Evolutionary conservation across 2,797 vertebrate genomes (phyloP).

Genomic region (Serranus cabrilla): DNA sequence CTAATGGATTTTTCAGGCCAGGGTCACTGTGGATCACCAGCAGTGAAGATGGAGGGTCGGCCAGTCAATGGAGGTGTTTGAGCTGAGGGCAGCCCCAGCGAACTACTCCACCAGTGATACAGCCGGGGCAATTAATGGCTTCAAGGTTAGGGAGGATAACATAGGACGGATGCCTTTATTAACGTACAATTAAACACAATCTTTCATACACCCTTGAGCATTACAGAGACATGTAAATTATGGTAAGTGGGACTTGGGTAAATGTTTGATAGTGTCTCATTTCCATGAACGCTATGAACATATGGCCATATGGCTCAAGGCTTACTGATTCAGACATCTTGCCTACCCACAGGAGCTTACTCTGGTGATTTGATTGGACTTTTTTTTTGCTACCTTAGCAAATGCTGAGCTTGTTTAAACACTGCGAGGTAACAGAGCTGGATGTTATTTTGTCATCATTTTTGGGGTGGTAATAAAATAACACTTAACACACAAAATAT

Average conservation of each 20-base stretch:
- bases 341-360: constrained; percentile 15
- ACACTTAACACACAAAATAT: not conserved
- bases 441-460: not conserved
- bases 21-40: constrained; percentile 65
- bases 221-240: constrained; percentile 43
- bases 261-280: constrained; percentile 56
- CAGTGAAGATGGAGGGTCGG: constrained; percentile 62
- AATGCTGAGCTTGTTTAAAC: constrained; percentile 3
- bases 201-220: constrained; percentile 19
- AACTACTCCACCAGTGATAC: constrained; percentile 41
- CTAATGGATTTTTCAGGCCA: constrained; percentile 66
- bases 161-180: constrained; percentile 37
- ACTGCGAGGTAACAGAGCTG: not conserved
- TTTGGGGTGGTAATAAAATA: not conserved
- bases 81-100: constrained; percentile 34
- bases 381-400: constrained; percentile 12
- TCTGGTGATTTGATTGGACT: constrained; percentile 17
- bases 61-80: constrained; percentile 65
- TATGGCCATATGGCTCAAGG: constrained; percentile 34
- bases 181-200: constrained; percentile 46
- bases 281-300: constrained; percentile 39
- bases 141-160: constrained; percentile 14
- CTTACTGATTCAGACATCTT: constrained; percentile 22
- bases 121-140: constrained; percentile 22
- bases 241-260: constrained; percentile 40